These are phyloP conservation scores for Zeuzera pyrina DNA, from an alignment of 2,888 invertebrate species.

Conservation along the genomic window DNA sequence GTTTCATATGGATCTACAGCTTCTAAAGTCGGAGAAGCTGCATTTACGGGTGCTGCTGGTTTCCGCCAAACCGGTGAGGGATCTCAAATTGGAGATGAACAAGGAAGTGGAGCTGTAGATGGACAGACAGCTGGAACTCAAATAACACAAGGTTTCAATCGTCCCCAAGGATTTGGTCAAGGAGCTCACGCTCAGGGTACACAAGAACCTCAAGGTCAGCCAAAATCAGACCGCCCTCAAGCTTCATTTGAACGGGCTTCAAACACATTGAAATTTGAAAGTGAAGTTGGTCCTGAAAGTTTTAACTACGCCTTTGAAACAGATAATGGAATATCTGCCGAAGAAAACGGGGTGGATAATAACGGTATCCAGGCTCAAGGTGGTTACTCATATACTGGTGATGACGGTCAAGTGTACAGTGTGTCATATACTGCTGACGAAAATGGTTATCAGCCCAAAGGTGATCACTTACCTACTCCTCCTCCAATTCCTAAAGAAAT, in stretches of 20 bases:
- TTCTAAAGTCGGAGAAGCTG: conserved; percentile 61
- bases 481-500: conserved; percentile 53
- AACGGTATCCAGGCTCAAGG: conserved; percentile 50
- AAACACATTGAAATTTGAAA: conserved; percentile 38
- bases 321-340: conserved; percentile 53
- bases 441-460: conserved; percentile 45
- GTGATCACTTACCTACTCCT: conserved; percentile 52
- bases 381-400: conserved; percentile 49
- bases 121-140: neutral
- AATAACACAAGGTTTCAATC: neutral
- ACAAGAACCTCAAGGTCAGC: neutral
- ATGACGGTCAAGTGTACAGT: conserved; percentile 53
- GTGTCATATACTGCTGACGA: conserved; percentile 54
- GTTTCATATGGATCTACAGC: conserved; percentile 47
- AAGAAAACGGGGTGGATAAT: conserved; percentile 38
- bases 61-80: conserved; percentile 15
- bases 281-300: conserved; percentile 35
- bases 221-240: conserved; percentile 30
- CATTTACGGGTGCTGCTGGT: conserved; percentile 30
- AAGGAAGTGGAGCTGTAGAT: neutral
- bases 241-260: conserved; percentile 34
- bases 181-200: conserved; percentile 1
- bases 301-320: conserved; percentile 50
- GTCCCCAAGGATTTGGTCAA: conserved; percentile 7
- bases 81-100: conserved; percentile 2